Evolutionary conservation across 2,113 vertebrate genomes (phyloP).

Genomic region (Paracanthobrama guichenoti): DNA sequence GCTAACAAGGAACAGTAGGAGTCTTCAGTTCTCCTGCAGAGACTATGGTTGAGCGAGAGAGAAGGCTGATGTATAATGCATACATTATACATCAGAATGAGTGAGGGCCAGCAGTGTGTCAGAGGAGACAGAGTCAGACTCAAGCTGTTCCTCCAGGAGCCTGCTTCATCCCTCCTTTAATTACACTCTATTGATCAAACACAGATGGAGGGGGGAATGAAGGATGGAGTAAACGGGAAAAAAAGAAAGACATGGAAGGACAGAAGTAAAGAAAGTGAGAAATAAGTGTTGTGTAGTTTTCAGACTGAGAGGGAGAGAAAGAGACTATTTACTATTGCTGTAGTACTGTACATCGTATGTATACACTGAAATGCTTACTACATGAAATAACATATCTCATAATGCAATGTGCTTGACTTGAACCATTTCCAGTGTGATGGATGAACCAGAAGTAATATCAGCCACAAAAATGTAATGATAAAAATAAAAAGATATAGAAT

Average conservation of each 20-base stretch:
- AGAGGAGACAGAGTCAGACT: conserved; percentile 50
- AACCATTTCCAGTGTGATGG: not conserved
- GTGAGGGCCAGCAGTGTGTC: conserved; percentile 47
- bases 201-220: conserved; percentile 22
- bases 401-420: not conserved
- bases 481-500: too few species aligned
- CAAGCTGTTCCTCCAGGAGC: conserved; percentile 42
- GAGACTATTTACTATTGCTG: conserved; percentile 13
- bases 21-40: not conserved
- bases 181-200: conserved; percentile 41
- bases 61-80: conserved; percentile 45
- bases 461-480: not conserved
- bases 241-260: conserved; percentile 37
- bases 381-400: not conserved
- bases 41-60: conserved; percentile 1
- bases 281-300: not conserved
- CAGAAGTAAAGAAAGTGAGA: conserved; percentile 42
- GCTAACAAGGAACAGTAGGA: not conserved
- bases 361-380: not conserved
- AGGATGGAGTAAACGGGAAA: conserved; percentile 4
- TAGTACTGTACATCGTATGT: not conserved
- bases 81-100: conserved; percentile 39
- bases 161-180: conserved; percentile 45
- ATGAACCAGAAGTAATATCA: not conserved
- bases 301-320: not conserved